A percentile compares a stretch with the other conserved stretches of the same genome.
Evolutionary conservation across 2,797 vertebrate species (phyloP).

Genomic region (Sebastes cheni): DNA sequence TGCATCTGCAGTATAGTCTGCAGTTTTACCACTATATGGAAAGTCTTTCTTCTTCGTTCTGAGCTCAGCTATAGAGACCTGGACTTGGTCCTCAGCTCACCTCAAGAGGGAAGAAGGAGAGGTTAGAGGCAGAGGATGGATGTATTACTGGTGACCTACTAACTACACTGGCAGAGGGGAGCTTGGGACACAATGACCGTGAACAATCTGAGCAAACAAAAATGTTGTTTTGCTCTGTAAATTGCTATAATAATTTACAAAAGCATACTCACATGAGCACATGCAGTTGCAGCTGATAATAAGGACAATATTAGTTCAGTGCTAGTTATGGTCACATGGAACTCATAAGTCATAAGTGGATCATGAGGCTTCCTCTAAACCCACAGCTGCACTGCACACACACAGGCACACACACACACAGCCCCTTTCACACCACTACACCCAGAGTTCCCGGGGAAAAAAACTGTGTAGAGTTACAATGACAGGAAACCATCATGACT

Average conservation of each 20-base stretch:
- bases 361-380: slow-evolving; percentile 53
- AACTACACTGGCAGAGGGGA: background rate
- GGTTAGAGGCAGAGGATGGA: background rate
- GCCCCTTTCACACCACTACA: slow-evolving; percentile 6
- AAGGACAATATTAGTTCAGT: slow-evolving; percentile 8
- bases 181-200: background rate
- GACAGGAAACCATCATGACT: slow-evolving; percentile 22
- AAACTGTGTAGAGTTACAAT: slow-evolving; percentile 17
- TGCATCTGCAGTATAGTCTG: background rate
- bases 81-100: too few species aligned
- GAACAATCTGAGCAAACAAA: background rate
- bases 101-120: background rate
- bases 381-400: slow-evolving; percentile 15
- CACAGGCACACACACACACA: background rate
- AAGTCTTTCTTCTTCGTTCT: background rate
- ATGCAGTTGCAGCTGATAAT: slow-evolving; percentile 8
- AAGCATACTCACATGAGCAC: background rate
- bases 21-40: background rate
- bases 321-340: slow-evolving; percentile 49
- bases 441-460: background rate
- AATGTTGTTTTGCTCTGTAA: background rate
- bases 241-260: background rate
- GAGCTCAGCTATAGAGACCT: background rate
- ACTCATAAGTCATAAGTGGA: slow-evolving; percentile 54
- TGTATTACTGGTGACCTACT: background rate